A percentile compares a stretch with the other conserved stretches of the same genome.
phyloP scores from a whole-genome alignment of 2,888 invertebrate species.

The Flabesymbios commensalis region DNA sequence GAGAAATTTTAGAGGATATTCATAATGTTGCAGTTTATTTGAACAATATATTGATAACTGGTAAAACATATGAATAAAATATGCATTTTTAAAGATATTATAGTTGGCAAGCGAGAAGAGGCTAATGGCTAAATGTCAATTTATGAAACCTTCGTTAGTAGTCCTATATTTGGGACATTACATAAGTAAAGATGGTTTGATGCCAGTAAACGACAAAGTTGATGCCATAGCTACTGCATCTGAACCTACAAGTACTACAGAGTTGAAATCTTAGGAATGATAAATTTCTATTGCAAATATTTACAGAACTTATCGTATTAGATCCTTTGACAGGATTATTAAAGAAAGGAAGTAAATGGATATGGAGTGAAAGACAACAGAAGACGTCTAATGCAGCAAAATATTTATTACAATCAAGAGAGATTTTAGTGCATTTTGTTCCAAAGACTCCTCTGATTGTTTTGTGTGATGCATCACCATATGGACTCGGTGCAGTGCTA shows the following conservation, averaged over 20 bases:
- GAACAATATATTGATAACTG: not conserved
- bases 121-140: not conserved
- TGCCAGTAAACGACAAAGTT: not conserved
- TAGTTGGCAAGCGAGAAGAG: not conserved
- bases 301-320: not conserved
- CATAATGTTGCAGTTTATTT: not conserved
- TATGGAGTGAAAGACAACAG: not conserved
- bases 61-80: not conserved
- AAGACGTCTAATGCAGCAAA: too few relatives aligned
- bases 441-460: constrained; percentile 39
- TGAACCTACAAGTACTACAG: not conserved
- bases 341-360: not conserved
- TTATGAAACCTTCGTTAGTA: not conserved
- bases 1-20: not conserved
- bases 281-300: not conserved
- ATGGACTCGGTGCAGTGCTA: too few relatives aligned
- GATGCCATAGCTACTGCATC: not conserved
- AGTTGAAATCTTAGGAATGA: constrained; percentile 3
- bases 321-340: not conserved
- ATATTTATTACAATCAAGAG: too few relatives aligned
- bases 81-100: not conserved
- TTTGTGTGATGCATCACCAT: constrained; percentile 56
- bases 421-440: not conserved
- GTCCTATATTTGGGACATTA: constrained; percentile 1
- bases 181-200: not conserved